Conservation (phyloP, 2,797 vertebrate species). For the Pelochelys cantorii region DNA sequence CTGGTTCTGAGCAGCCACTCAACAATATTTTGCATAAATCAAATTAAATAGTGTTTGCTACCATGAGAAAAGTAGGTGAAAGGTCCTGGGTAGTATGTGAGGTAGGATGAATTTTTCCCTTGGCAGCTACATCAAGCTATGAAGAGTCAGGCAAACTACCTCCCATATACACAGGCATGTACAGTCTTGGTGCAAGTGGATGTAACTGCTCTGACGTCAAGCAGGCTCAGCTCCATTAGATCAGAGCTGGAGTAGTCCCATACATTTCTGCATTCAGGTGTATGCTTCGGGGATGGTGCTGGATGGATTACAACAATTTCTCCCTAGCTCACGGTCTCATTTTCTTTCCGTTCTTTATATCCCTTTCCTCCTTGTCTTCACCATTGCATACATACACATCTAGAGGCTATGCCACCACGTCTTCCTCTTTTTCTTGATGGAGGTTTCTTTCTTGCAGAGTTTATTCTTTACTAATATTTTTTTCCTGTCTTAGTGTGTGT, state of each 20-base stretch:
- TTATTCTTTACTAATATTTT: rapidly evolving
- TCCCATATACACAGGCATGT: rapidly evolving
- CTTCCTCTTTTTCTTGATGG: not conserved
- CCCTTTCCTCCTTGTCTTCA: not conserved
- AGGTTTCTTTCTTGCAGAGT: rapidly evolving
- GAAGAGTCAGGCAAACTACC: not conserved
- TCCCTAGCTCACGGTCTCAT: not conserved
- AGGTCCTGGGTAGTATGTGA: not conserved
- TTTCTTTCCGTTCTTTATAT: not conserved
- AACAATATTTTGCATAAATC: not conserved
- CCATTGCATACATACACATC: rapidly evolving
- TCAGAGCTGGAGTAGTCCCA: not conserved
- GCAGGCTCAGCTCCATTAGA: not conserved
- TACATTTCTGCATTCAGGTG: rapidly evolving
- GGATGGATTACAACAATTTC: not conserved
- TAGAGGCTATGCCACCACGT: rapidly evolving
- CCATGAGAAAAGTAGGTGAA: conserved; percentile 28
- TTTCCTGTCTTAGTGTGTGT: not conserved
- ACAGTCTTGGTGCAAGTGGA: rapidly evolving
- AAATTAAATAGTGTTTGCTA: conserved; percentile 31
- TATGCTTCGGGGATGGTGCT: rapidly evolving
- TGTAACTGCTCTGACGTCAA: rapidly evolving
- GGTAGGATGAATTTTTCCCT: not conserved
- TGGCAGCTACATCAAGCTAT: not conserved
- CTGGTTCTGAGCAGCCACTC: conserved; percentile 39